These are phyloP conservation scores for Isaurus tuberculatus DNA, from an alignment of 92 coral and sea anemone species.

Conservation along the genomic window DNA sequence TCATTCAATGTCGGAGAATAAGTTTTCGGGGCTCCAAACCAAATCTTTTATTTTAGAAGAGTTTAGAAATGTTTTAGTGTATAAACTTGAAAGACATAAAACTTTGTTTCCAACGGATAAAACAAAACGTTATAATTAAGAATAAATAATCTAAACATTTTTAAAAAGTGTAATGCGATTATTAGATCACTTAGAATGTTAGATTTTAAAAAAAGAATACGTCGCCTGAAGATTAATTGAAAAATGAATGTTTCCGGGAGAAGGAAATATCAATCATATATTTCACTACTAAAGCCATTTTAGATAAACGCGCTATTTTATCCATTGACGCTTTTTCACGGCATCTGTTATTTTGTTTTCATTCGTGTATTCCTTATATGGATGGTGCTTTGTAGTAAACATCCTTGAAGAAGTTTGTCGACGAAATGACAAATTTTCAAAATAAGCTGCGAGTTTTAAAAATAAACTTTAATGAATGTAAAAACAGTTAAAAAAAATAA, in stretches of 20 bases:
- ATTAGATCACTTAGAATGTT: neutral
- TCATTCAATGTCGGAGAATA: no score
- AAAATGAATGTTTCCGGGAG: conserved; percentile 8
- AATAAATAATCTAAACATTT: neutral
- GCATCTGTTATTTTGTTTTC: neutral
- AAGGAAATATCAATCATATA: neutral
- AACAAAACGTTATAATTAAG: neutral
- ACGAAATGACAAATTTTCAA: no score
- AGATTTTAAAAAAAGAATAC: neutral
- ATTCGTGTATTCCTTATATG: neutral
- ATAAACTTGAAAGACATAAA: neutral
- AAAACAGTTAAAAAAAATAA: no score
- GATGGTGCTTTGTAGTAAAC: no score
- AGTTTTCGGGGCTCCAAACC: no score
- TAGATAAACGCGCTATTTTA: neutral
- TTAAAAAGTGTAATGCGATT: neutral
- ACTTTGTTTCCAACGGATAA: neutral
- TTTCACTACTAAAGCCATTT: neutral
- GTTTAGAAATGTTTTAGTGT: neutral
- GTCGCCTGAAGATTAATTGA: neutral
- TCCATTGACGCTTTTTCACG: neutral
- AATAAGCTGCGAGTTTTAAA: no score
- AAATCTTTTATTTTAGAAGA: neutral
- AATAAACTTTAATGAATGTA: no score
- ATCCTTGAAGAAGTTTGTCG: no score